Base-by-base conservation (phyloP, 1,140 invertebrate species). In the Plectrocnemia conspersa region DNA sequence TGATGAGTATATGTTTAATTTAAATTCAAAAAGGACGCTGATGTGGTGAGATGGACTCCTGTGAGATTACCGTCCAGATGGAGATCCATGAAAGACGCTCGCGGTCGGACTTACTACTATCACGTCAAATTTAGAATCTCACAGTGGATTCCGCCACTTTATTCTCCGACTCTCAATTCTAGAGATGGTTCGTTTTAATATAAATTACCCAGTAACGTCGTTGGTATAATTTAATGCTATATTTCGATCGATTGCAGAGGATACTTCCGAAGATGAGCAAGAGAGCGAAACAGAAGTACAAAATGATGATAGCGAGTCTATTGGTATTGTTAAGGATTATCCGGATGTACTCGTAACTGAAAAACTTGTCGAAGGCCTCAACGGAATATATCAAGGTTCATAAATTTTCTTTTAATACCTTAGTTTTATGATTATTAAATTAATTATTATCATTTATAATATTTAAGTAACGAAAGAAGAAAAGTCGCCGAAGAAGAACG, bases 41-140 rank as follows among this genome's bases (percentile, higher is more conserved):
- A 60, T n/a, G 36, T 49, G 1, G 15, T 36, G n/a, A 18, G 16
- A 9, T 56, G 58, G 53, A 38, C 53, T 23, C 49, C 49, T 1
- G 54, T 56, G 5, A 42, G 50, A 23, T 47, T 97, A 35, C 92
- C 93, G 3, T 85, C 86, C 0, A 82, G 86, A 65, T 97, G 93
- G 93, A 88, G 89, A 64, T 86, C 82, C 63, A 85, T 88, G 0
- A 79, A 82, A 36, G 91, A 94, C 69, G 65, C 76, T 15, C 82
- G 89, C 35, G 92, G 93, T 1, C 75, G 90, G 54, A 79, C 83
- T 0, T 98, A 96, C 68, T 98, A 95, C 73, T 97, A 95, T 70
- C 91, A 97, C 69, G 75, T 86, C 0, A 85, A 85, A 61, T 82
- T 88, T 19, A 81, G 90, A 48, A 77, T 88, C 63, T 83, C 90